Evolutionary conservation across 53 echinoderm and acorn worm species (phyloP), one percentile per base, ranked within the genome.

Genomic region (Stichopus horrens): DNA sequence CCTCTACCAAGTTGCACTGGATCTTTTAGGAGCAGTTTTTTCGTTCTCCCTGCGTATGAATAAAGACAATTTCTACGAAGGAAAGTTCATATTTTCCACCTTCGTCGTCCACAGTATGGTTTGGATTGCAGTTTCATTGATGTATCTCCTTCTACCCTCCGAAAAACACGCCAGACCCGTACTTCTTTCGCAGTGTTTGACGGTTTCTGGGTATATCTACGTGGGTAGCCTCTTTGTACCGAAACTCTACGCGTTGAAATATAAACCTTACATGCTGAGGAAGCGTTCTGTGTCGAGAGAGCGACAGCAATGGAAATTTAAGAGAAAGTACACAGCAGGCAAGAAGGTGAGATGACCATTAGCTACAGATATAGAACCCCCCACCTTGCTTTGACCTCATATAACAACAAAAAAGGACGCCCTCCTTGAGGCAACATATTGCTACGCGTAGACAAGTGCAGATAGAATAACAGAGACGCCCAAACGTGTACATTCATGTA

Each of bases 41-140:
- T 88, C 93, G 0, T 89, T 83, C 74, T 76, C 74, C 53, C 88
- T 86, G 89, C 90, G 93, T 10, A 92, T 79, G 16, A 73, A 83
- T 21, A 92, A 88, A 22, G 94, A 90, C 11, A 97, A 97, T 86
- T 97, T 92, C 73, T 89, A 90, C 37, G 97, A 96, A 57, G 93
- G 95, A 3, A 96, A 96, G 76, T 96, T 96, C 75, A 58, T 93
- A 58, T 96, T 96, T 83, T 96, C 91, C 58, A 86, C 92, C n/a
- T 93, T 96, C 74, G 91, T 96, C 57, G 89, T 93, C 13, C 93
- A 93, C 84, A 86, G 86, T 23, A 95, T 96, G 95, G 19, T 95
- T 9, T 95, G 93, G 97, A 79, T 86, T 13, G 86, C 94, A 9
- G 90, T 90, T 6, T 7, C 94, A 9, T 86, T 74, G 2, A 89